Percentiles rank a stretch among this genome's conserved stretches.
These are phyloP conservation scores for Semotilus atromaculatus DNA, from an alignment of 2,797 vertebrate species.

Conservation along the genomic window DNA sequence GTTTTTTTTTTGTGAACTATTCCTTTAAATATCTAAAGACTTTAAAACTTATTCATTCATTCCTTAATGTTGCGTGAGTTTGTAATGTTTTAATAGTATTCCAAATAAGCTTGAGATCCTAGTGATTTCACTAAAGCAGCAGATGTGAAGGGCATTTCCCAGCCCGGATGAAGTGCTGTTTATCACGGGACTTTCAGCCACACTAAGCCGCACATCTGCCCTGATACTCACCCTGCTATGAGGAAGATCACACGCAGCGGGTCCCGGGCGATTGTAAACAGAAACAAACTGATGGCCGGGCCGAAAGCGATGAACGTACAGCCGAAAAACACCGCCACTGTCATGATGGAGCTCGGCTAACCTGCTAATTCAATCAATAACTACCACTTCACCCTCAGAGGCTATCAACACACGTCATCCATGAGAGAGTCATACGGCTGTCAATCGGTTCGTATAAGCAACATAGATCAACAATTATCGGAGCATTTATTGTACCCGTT, in stretches of 20 bases:
- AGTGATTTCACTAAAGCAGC: not conserved
- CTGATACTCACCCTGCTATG: constrained; percentile 80
- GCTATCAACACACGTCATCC: constrained; percentile 7
- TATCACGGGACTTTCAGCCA: not conserved
- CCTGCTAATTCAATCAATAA: constrained; percentile 6
- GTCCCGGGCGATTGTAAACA: constrained; percentile 84
- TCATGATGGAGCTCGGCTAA: constrained; percentile 73
- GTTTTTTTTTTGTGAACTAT: not conserved
- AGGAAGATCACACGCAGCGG: constrained; percentile 84
- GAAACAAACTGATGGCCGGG: constrained; percentile 81
- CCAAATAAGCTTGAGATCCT: not conserved
- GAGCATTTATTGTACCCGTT: not conserved
- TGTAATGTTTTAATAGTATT: not conserved
- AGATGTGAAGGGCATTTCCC: not conserved
- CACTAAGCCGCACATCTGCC: not conserved
- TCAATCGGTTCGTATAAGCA: not conserved
- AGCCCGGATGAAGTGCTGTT: constrained; percentile 4
- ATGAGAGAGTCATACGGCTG: not conserved
- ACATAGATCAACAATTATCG: not conserved
- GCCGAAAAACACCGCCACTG: constrained; percentile 82
- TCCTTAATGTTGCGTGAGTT: not conserved
- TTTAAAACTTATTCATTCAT: not conserved
- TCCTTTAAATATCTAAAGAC: not conserved
- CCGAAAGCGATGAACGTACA: constrained; percentile 85
- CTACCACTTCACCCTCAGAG: constrained; percentile 18